Percentiles rank a stretch among this genome's conserved stretches.
Evolutionary conservation across 2,888 invertebrate species (phyloP).

Genomic region (Laspeyria flexula): DNA sequence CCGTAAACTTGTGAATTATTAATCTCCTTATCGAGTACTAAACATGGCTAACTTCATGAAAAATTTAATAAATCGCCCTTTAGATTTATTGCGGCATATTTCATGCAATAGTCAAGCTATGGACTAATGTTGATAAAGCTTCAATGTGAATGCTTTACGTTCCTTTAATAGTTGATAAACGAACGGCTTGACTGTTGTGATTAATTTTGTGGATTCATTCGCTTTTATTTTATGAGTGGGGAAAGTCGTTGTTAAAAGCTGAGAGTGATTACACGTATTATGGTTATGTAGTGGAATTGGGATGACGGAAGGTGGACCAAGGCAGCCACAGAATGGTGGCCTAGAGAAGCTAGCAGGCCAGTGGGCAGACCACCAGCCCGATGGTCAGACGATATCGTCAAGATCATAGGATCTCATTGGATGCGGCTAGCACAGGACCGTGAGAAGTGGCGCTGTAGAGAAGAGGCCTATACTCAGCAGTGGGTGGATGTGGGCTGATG

Average conservation of each 20-base stretch:
- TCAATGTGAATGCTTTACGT: slow-evolving; percentile 47
- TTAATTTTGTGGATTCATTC: slow-evolving; percentile 12
- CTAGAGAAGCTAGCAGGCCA: too few species aligned
- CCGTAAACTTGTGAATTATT: slow-evolving; percentile 86
- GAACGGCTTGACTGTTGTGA: slow-evolving; percentile 8
- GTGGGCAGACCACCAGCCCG: too few species aligned
- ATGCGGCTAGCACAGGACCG: too few species aligned
- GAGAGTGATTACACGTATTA: neutral
- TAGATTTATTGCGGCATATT: slow-evolving; percentile 66
- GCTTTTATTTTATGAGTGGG: slow-evolving; percentile 17
- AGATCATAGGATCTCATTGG: too few species aligned
- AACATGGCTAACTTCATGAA: slow-evolving; percentile 77
- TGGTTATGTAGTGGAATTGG: too few species aligned
- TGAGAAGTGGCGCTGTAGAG: too few species aligned
- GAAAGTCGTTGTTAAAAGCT: neutral
- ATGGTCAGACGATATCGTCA: too few species aligned
- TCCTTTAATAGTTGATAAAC: slow-evolving; percentile 39
- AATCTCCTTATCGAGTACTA: slow-evolving; percentile 78
- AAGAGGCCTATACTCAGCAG: too few species aligned
- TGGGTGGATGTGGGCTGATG: too few species aligned
- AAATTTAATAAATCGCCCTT: slow-evolving; percentile 79
- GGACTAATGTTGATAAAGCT: slow-evolving; percentile 44
- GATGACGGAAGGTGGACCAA: too few species aligned
- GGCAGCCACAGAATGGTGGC: too few species aligned
- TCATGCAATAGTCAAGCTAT: slow-evolving; percentile 38